These are phyloP conservation scores for Chionoecetes opilio DNA, from an alignment of 1,140 invertebrate species.

Conservation along the genomic window DNA sequence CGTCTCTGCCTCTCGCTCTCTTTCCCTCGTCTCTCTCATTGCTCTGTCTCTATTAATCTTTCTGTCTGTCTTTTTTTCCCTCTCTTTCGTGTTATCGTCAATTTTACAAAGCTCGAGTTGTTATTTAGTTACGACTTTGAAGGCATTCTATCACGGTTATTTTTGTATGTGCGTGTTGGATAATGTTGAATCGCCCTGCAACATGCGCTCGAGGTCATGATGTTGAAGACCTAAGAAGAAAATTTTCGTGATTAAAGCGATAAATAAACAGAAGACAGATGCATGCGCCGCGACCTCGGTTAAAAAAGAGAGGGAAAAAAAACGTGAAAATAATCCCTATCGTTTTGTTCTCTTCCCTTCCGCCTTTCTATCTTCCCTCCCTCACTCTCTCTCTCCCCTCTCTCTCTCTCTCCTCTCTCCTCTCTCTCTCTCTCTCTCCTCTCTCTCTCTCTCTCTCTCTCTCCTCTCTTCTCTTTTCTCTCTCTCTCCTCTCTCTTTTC, in stretches of 20 bases:
- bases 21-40: too few relatives aligned
- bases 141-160: too few relatives aligned
- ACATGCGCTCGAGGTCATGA: too few relatives aligned
- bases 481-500: neutral
- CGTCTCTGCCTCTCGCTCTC: too few relatives aligned
- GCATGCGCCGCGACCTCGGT: neutral
- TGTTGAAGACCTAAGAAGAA: too few relatives aligned
- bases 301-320: neutral
- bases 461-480: neutral
- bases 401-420: neutral
- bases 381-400: neutral
- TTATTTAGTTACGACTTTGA: too few relatives aligned
- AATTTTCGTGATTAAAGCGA: neutral
- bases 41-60: too few relatives aligned
- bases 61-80: too few relatives aligned
- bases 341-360: neutral
- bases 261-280: neutral
- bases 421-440: neutral
- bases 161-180: too few relatives aligned
- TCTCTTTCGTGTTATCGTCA: too few relatives aligned
- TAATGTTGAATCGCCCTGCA: too few relatives aligned
- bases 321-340: neutral
- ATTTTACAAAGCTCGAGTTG: too few relatives aligned
- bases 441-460: neutral
- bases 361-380: neutral